Evolutionary conservation across 2,113 vertebrate species (phyloP).

Genomic region (Nicator chloris): DNA sequence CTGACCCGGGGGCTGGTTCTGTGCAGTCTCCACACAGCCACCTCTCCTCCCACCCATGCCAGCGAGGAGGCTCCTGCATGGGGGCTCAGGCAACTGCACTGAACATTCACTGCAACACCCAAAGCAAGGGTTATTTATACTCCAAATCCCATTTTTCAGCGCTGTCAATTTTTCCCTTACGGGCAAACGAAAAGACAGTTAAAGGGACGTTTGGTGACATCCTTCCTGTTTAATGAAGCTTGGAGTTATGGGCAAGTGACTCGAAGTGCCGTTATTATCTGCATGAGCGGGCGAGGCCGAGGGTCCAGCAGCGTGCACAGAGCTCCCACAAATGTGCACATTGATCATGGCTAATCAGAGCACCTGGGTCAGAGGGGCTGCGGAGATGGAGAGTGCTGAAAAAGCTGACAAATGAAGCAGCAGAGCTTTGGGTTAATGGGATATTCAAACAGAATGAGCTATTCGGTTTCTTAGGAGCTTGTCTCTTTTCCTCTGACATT

Average conservation of each 20-base stretch:
- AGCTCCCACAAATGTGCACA: slow-evolving; percentile 76
- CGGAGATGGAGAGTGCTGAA: slow-evolving; percentile 42
- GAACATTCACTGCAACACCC: not conserved
- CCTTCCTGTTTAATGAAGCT: slow-evolving; percentile 82
- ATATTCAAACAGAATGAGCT: slow-evolving; percentile 67
- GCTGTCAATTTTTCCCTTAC: slow-evolving; percentile 34
- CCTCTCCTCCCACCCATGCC: not conserved
- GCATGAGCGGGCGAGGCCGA: slow-evolving; percentile 77
- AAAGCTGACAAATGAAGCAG: slow-evolving; percentile 74
- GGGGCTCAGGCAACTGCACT: not conserved
- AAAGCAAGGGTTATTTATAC: slow-evolving; percentile 43
- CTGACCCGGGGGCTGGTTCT: not conserved
- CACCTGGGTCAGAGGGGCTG: slow-evolving; percentile 69
- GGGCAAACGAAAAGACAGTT: slow-evolving; percentile 50
- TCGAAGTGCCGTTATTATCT: slow-evolving; percentile 81
- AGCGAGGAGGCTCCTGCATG: not conserved
- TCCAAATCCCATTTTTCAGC: slow-evolving; percentile 56
- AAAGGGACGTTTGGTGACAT: slow-evolving; percentile 79
- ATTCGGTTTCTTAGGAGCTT: slow-evolving; percentile 51
- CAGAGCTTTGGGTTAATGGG: slow-evolving; percentile 61
- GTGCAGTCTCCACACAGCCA: not conserved
- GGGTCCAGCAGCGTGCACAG: slow-evolving; percentile 72
- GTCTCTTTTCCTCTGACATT: slow-evolving; percentile 56
- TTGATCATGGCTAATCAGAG: slow-evolving; percentile 82
- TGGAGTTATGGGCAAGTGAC: slow-evolving; percentile 78